Evolutionary conservation across 2,888 invertebrate species (phyloP), one percentile per base, ranked within the genome.

Genomic region (Tetropium fuscum): DNA sequence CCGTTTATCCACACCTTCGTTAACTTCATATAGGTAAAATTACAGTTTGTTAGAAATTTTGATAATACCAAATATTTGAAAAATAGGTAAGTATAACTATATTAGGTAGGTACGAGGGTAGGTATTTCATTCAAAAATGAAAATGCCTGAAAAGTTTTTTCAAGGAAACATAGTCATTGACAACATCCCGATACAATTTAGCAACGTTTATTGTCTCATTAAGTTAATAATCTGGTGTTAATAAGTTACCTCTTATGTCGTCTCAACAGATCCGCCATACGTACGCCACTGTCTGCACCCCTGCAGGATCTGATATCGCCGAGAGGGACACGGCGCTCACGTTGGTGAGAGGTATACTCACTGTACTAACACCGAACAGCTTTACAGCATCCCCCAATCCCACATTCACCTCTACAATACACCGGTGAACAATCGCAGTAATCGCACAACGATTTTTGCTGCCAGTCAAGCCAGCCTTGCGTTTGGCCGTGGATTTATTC

Each of bases 371-470:
- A 45, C 49, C 64, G 56, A 58, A 56, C 64, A 32, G 60, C 60
- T 64, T 61, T 58, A 48, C 58, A 56, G 51, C 51, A 51, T 51
- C 38, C 54, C 54, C 22, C 49, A 38, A 48, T 54, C 47, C 54
- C 48, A 34, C 54, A 34, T 44, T 49, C 45, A 45, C 58, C 36
- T 48, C 53, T 49, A 57, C 57, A 41, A 60, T 63, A 59, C 59
- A 59, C 53, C 63, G 60, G 54, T 60, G 63, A 63, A 63, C 63
- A 60, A 59, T 59, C 63, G 59, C 49, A 47, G 51, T 60, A 63
- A 63, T 54, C 44, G 51, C 54, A 54, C 53, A 57, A 55, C 53
- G 63, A 63, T 59, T 63, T 60, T 54, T 53, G 53, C 43, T 55
- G 54, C 57, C 57, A 61, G 53, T 51, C 51, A 57, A 61, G 57